phyloP scores from a whole-genome alignment of 2,113 vertebrate species.

The Ictidomys tridecemlineatus region DNA sequence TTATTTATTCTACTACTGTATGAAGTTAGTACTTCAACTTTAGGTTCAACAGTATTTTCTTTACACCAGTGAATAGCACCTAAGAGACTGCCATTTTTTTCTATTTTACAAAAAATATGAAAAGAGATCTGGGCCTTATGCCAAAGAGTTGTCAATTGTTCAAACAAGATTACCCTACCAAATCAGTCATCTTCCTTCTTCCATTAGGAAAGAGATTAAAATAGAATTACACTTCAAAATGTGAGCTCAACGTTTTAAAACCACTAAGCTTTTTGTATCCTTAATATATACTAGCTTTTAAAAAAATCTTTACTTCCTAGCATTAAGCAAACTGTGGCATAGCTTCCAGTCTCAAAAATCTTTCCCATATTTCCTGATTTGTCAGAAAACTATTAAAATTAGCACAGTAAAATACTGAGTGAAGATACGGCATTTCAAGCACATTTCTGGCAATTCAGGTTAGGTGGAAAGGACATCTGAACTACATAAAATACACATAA shows the following conservation, averaged over 20 bases:
- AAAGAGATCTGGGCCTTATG: constrained; percentile 19
- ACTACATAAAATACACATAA: not conserved
- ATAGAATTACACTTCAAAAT: constrained; percentile 73
- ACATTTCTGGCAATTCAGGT: not conserved
- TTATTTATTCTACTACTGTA: not conserved
- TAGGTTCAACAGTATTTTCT: not conserved
- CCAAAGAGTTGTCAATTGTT: constrained; percentile 59
- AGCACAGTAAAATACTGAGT: constrained; percentile 50
- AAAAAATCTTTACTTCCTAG: not conserved
- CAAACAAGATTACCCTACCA: constrained; percentile 21
- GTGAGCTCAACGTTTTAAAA: constrained; percentile 68
- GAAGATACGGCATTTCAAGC: constrained; percentile 25
- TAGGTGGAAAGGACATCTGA: not conserved
- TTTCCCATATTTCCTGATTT: constrained; percentile 21
- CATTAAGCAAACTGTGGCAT: constrained; percentile 54
- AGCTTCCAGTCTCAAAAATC: constrained; percentile 28
- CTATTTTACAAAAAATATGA: constrained; percentile 57
- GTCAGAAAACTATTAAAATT: constrained; percentile 33
- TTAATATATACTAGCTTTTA: constrained; percentile 25
- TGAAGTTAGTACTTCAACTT: not conserved
- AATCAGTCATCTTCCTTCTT: constrained; percentile 50
- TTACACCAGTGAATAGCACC: constrained; percentile 39
- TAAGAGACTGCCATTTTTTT: constrained; percentile 42
- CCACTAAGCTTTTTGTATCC: constrained; percentile 47
- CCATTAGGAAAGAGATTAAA: constrained; percentile 57